Conservation (phyloP, 2,797 vertebrate genomes). For the Chanos chanos region DNA sequence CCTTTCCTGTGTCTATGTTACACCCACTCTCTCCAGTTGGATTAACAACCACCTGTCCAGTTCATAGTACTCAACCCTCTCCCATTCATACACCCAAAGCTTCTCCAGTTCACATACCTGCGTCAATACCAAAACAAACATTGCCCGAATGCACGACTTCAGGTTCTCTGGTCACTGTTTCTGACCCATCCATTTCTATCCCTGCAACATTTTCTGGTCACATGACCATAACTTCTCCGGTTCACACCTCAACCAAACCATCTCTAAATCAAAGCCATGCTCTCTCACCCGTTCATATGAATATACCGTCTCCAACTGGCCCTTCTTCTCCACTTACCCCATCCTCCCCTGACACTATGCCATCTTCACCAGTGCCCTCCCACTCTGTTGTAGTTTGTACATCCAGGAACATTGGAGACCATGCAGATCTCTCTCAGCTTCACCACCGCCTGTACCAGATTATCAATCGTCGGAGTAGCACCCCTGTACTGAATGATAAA, state of each 20-base stretch:
- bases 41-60: constrained; percentile 1
- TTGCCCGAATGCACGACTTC: no score
- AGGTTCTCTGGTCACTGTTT: background rate
- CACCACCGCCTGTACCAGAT: constrained; percentile 68
- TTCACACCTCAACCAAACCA: constrained; percentile 13
- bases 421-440: constrained; percentile 62
- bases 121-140: constrained; percentile 20
- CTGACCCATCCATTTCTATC: constrained; percentile 9
- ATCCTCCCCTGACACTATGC: constrained; percentile 20
- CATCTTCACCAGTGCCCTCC: background rate
- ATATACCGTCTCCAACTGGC: background rate
- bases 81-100: constrained; percentile 2
- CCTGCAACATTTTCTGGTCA: constrained; percentile 5
- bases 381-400: background rate
- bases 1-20: background rate
- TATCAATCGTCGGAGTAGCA: constrained; percentile 61
- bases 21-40: background rate
- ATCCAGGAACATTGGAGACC: constrained; percentile 43
- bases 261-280: background rate
- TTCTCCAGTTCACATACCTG: constrained; percentile 20
- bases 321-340: constrained; percentile 11
- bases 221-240: constrained; percentile 13
- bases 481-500: constrained; percentile 54
- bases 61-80: background rate
- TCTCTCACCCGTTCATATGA: constrained; percentile 1